A percentile compares a stretch with the other conserved stretches of the same genome.
Evolutionary conservation across 2,888 invertebrate species (phyloP).

Genomic region (Seira musarum): DNA sequence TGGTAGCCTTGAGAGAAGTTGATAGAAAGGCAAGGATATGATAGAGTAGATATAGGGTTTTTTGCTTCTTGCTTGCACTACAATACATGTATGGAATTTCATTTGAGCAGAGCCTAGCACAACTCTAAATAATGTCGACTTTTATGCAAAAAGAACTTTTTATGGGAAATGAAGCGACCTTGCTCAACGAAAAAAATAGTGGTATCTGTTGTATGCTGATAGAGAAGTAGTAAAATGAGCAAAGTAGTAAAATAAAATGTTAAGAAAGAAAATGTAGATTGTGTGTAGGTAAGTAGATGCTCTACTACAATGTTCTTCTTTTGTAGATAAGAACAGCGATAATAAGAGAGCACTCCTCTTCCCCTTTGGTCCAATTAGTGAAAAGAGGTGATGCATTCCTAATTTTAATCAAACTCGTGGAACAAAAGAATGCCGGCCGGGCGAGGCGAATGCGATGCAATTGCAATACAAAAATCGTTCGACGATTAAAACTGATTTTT

Average conservation of each 20-base stretch:
- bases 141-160: conserved; percentile 6
- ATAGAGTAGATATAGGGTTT: neutral
- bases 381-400: conserved; percentile 10
- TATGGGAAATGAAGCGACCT: conserved; percentile 39
- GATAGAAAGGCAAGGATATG: conserved; percentile 2
- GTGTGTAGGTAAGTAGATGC: neutral
- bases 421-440: neutral
- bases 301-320: neutral
- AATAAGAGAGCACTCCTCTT: conserved; percentile 1
- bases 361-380: neutral
- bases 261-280: neutral
- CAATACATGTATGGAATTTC: conserved; percentile 1
- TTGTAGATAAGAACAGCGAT: neutral
- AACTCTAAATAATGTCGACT: conserved; percentile 20
- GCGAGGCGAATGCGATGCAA: neutral
- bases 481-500: neutral
- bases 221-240: neutral
- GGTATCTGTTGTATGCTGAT: conserved; percentile 32
- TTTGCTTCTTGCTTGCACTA: neutral
- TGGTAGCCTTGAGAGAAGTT: conserved; percentile 2
- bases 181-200: conserved; percentile 52
- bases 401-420: conserved; percentile 5
- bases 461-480: neutral
- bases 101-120: conserved; percentile 26
- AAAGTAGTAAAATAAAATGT: neutral